phyloP scores from a whole-genome alignment of 23 tunicate genomes.

The Clavelina lepadiformis region DNA sequence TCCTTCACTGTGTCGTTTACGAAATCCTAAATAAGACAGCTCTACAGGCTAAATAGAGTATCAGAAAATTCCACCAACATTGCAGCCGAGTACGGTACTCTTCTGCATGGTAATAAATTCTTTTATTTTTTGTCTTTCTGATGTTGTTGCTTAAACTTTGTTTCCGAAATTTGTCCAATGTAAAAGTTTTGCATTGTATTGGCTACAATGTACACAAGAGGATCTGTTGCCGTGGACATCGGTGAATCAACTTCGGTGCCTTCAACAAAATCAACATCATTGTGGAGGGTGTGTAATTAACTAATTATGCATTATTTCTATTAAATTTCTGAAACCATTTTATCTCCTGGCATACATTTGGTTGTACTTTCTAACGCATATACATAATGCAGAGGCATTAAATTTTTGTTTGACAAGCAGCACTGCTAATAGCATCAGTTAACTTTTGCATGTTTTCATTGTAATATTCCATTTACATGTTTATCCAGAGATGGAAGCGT shows the following conservation, averaged over 20 bases:
- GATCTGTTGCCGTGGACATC: too few relatives aligned
- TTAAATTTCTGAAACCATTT: neutral
- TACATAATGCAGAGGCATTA: neutral
- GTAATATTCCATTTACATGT: too few relatives aligned
- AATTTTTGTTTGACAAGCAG: too few relatives aligned
- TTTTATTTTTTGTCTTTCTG: neutral
- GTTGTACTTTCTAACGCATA: neutral
- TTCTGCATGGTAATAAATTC: neutral
- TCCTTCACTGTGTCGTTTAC: too few relatives aligned
- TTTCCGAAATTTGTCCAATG: neutral
- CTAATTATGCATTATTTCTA: neutral
- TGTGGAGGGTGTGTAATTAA: constrained; percentile 14
- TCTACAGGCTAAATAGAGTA: too few relatives aligned
- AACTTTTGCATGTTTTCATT: too few relatives aligned
- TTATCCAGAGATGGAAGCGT: constrained; percentile 26
- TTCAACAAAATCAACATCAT: constrained; percentile 1
- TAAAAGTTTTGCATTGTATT: neutral
- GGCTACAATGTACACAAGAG: neutral
- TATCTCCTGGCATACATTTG: neutral
- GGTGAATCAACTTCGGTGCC: too few relatives aligned
- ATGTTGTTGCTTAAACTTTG: neutral
- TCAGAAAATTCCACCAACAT: too few relatives aligned
- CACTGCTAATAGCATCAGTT: too few relatives aligned
- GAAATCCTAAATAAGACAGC: too few relatives aligned
- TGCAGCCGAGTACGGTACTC: too few relatives aligned